These are phyloP conservation scores for Dynastes tityus DNA, from an alignment of 2,888 invertebrate genomes.

Conservation along the genomic window DNA sequence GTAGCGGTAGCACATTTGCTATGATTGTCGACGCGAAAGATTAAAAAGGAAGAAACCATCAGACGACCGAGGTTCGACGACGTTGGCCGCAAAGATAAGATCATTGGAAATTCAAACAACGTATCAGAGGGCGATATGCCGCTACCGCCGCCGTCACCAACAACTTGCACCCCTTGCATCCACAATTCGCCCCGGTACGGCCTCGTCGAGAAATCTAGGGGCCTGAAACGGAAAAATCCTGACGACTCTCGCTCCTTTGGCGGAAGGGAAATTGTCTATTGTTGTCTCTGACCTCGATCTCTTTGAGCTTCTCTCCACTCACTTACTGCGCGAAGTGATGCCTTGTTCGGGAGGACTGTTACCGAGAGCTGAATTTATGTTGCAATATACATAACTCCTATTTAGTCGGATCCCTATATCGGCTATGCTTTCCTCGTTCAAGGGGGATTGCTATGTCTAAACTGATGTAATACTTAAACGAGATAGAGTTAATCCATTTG, in stretches of 20 bases:
- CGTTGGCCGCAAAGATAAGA: constrained; percentile 42
- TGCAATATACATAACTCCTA: constrained; percentile 66
- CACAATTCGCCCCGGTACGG: too few species aligned
- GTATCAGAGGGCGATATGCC: constrained; percentile 60
- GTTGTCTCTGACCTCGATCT: constrained; percentile 65
- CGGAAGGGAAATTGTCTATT: constrained; percentile 64
- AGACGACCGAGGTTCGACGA: constrained; percentile 6
- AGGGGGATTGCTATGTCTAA: constrained; percentile 52
- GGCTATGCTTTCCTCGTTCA: constrained; percentile 31
- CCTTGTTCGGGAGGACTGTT: constrained; percentile 59
- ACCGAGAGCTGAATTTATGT: constrained; percentile 62
- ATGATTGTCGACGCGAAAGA: constrained; percentile 48
- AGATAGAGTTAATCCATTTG: neutral
- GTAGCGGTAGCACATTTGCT: constrained; percentile 32
- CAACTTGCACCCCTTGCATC: neutral
- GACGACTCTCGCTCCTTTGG: constrained; percentile 59
- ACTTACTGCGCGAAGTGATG: constrained; percentile 58
- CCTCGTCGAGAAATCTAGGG: constrained; percentile 52
- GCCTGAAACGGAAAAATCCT: constrained; percentile 61
- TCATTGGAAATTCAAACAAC: constrained; percentile 63
- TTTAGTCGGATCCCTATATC: constrained; percentile 59
- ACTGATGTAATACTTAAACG: constrained; percentile 53
- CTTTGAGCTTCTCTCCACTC: constrained; percentile 58
- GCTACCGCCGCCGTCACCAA: neutral
- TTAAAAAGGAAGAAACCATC: constrained; percentile 45